phyloP scores from a whole-genome alignment of 2,797 vertebrate species.

The Carcharodon carcharias region DNA sequence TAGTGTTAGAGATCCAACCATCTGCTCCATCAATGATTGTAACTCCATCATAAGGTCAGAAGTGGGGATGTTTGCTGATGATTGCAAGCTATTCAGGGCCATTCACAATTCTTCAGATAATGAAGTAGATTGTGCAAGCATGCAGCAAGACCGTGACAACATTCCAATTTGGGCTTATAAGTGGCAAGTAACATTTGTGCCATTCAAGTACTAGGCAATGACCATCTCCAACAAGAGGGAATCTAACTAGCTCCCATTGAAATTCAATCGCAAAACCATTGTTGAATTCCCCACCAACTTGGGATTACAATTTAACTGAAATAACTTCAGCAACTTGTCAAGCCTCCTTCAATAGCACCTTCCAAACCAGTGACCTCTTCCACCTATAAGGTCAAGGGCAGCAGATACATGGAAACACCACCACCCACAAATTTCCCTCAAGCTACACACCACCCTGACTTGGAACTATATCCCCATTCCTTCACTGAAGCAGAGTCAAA shows the following conservation, averaged over 20 bases:
- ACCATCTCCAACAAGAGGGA: neutral
- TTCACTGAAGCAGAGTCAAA: too few relatives aligned
- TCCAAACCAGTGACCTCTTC: too few relatives aligned
- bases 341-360: too few relatives aligned
- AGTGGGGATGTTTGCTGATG: neutral
- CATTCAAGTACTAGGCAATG: neutral
- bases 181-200: neutral
- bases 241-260: neutral
- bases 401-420: too few relatives aligned
- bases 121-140: neutral
- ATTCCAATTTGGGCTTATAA: neutral
- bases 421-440: too few relatives aligned
- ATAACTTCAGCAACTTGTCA: too few relatives aligned
- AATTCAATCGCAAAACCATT: neutral
- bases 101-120: neutral
- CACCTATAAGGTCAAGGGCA: too few relatives aligned
- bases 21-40: neutral
- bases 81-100: neutral
- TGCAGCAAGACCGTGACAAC: neutral
- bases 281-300: neutral
- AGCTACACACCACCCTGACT: too few relatives aligned
- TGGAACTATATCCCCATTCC: too few relatives aligned
- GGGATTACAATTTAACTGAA: neutral
- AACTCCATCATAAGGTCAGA: neutral
- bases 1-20: neutral